A percentile compares a stretch with the other conserved stretches of the same genome.
These are phyloP conservation scores for Upupa epops DNA, from an alignment of 2,113 vertebrate species.

Conservation along the genomic window DNA sequence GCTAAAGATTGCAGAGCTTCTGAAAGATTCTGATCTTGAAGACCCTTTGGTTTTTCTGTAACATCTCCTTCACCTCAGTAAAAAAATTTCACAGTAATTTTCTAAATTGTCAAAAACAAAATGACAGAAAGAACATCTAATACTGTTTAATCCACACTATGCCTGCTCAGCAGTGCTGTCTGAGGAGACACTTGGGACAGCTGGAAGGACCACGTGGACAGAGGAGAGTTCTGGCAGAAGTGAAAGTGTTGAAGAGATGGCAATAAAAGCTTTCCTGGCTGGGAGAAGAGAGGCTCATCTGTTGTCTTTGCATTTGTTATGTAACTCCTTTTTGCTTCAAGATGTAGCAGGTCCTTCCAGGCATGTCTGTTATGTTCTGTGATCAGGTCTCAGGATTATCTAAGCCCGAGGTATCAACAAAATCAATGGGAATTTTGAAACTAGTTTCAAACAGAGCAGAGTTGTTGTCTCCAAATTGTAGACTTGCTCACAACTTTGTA, in stretches of 20 bases:
- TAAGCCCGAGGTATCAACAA: neutral
- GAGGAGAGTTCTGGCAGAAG: slow-evolving; percentile 6
- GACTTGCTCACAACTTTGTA: neutral
- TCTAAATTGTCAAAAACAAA: neutral
- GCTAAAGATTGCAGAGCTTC: neutral
- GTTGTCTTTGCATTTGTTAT: neutral
- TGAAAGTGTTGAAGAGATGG: slow-evolving; percentile 23
- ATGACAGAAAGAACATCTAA: neutral
- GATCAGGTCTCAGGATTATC: neutral
- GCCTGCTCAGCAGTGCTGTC: slow-evolving; percentile 17
- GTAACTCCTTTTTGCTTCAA: neutral
- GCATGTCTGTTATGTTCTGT: neutral
- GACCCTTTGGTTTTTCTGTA: neutral
- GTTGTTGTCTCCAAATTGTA: neutral
- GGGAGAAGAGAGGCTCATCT: neutral
- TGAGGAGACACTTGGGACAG: slow-evolving; percentile 40
- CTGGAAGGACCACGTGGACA: neutral
- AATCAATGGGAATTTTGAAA: neutral
- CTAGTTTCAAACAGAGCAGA: neutral
- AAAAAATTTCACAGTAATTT: neutral
- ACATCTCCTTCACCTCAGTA: neutral
- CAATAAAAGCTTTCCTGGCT: slow-evolving; percentile 2
- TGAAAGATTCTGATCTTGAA: neutral
- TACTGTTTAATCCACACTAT: neutral
- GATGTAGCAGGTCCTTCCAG: neutral